Evolutionary conservation across 2,113 vertebrate species (phyloP).

Genomic region (Dromas ardeola): DNA sequence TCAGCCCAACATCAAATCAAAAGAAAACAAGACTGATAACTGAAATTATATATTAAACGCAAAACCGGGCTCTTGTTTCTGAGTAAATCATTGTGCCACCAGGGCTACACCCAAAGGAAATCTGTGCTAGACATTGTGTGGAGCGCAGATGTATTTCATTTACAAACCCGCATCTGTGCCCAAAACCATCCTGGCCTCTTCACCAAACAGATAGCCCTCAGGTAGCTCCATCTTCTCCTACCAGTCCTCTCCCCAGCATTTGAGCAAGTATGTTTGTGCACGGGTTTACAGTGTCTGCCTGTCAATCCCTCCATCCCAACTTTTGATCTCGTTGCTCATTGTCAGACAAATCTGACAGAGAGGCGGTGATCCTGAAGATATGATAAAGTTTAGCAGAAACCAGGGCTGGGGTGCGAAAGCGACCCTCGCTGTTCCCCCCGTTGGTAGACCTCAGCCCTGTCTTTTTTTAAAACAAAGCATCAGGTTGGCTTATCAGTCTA

Average conservation of each 20-base stretch:
- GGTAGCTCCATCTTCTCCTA: not conserved
- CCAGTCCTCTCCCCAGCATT: not conserved
- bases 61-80: not conserved
- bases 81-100: not conserved
- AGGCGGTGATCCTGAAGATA: not conserved
- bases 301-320: not conserved
- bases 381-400: not conserved
- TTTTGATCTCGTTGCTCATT: not conserved
- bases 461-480: not conserved
- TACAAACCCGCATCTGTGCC: not conserved
- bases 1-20: not conserved
- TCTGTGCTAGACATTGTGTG: not conserved
- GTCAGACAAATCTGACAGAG: not conserved
- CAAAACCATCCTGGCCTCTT: not conserved
- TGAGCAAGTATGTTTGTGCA: not conserved
- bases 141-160: not conserved
- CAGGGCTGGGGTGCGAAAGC: rapidly evolving
- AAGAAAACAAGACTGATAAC: not conserved
- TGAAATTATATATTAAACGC: not conserved
- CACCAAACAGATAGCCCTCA: not conserved
- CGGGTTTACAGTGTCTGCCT: not conserved
- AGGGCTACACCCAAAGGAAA: not conserved
- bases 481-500: not conserved
- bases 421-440: rapidly evolving
- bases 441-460: not conserved